Base-by-base conservation (phyloP, 2,797 vertebrate species). In the Propithecus deckenii region DNA sequence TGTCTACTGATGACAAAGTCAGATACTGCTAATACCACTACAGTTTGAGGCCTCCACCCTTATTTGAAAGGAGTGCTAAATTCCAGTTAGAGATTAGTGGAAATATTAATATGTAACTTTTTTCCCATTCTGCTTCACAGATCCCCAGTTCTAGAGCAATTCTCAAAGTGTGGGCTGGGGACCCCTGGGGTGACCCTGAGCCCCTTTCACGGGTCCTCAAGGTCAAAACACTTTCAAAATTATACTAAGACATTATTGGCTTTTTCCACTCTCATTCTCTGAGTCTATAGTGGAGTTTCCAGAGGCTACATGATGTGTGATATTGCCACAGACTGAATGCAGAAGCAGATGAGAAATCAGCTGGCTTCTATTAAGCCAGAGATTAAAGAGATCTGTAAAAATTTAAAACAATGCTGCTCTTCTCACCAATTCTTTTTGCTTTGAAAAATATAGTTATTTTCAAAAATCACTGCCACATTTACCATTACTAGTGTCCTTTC, bases 371-470 rank as follows among this genome's bases (percentile, higher is more conserved):
- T 43, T n/a, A 72, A 65, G 50, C 22, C 72, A 89, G 84, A 91
- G 38, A 63, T 28, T 46, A 79, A 80, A 92, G 50, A 83, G 48
- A 55, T 28, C 25, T 69, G 57, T 48, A 65, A 92, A 96, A 55
- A 75, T 76, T 25, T 65, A 65, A 91, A 87, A 59, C 38, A 92
- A 72, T 10, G 25, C 20, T 52, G 52, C 17, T 96, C 46, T 79
- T 81, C 20, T 83, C 61, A 57, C 65, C 25, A 52, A 14, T 57
- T 57, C 55, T 69, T 11, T 59, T 46, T 96, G 43, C 59, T 87
- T 95, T n/a, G 32, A 78, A 71, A 88, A 69, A 90, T 63, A 91
- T 5, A 59, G 13, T 63, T 83, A 67, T 85, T 94, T 89, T 96
- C 63, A 55, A 87, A 95, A 90, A 67, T 28, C 55, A 75, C 57